Evolutionary conservation across 2,113 vertebrate genomes (phyloP).

Genomic region (Dromiciops gliroides): DNA sequence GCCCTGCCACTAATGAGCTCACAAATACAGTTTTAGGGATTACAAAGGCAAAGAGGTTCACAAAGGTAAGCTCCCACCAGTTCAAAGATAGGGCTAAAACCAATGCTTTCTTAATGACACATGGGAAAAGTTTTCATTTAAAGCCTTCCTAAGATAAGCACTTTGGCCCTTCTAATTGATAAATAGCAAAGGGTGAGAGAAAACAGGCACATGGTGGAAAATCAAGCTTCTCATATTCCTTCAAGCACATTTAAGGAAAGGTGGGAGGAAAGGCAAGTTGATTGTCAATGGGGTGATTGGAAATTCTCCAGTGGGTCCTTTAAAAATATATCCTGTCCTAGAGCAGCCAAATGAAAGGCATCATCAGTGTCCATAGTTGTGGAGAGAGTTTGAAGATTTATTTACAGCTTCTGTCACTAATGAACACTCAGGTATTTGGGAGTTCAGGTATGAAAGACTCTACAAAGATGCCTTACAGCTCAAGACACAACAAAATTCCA

Average conservation of each 20-base stretch:
- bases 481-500: neutral
- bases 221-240: conserved; percentile 55
- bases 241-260: conserved; percentile 32
- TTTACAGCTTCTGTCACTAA: neutral
- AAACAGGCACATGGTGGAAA: conserved; percentile 71
- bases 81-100: conserved; percentile 68
- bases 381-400: neutral
- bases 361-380: neutral
- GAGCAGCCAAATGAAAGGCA: neutral
- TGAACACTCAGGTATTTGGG: neutral
- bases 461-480: neutral
- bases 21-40: conserved; percentile 53
- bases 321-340: neutral
- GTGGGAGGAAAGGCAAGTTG: neutral
- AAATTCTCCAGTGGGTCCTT: neutral
- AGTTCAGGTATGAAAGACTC: neutral
- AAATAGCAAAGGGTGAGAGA: conserved; percentile 77
- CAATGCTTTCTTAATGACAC: conserved; percentile 61
- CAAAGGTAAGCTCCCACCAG: conserved; percentile 49
- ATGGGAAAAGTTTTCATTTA: conserved; percentile 73
- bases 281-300: neutral
- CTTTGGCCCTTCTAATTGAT: conserved; percentile 78
- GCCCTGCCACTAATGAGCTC: conserved; percentile 60
- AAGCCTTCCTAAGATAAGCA: conserved; percentile 72
- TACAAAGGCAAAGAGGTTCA: conserved; percentile 68